A percentile compares a stretch with the other conserved stretches of the same genome.
phyloP scores from a whole-genome alignment of 2,888 invertebrate genomes.

The Tridacna gigas region DNA sequence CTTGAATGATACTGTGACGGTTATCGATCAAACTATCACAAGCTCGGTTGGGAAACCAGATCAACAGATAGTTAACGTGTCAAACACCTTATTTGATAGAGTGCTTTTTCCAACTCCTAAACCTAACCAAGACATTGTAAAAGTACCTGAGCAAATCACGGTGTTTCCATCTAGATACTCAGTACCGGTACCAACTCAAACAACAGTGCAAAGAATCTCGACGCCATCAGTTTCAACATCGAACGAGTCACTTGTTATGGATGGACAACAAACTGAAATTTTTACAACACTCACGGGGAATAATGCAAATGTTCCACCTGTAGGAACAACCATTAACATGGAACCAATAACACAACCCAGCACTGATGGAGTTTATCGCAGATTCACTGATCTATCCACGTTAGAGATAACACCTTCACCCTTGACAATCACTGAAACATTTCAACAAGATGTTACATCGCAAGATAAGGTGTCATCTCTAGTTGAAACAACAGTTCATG shows the following conservation, averaged over 20 bases:
- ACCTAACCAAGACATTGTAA: slow-evolving; percentile 6
- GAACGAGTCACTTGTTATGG: not conserved
- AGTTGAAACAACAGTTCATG: too few relatives aligned
- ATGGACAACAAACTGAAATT: not conserved
- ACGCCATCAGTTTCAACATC: not conserved
- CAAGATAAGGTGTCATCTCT: too few relatives aligned
- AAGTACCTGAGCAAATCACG: slow-evolving; percentile 5
- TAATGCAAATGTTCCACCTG: too few relatives aligned
- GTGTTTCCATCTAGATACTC: not conserved
- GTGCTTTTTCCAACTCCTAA: slow-evolving; percentile 13
- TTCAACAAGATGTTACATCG: too few relatives aligned
- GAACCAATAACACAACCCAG: too few relatives aligned
- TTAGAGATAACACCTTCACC: too few relatives aligned
- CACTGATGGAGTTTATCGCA: too few relatives aligned
- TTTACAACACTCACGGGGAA: too few relatives aligned
- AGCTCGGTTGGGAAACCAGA: not conserved
- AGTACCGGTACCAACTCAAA: not conserved
- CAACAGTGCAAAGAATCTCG: not conserved
- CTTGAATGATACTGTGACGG: not conserved
- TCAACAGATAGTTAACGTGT: slow-evolving; percentile 2
- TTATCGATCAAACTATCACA: too few relatives aligned
- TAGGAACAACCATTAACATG: too few relatives aligned
- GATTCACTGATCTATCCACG: too few relatives aligned
- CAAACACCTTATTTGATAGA: not conserved
- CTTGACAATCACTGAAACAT: too few relatives aligned